Evolutionary conservation across 2,888 invertebrate species (phyloP).

Genomic region (Girardia tigrina): DNA sequence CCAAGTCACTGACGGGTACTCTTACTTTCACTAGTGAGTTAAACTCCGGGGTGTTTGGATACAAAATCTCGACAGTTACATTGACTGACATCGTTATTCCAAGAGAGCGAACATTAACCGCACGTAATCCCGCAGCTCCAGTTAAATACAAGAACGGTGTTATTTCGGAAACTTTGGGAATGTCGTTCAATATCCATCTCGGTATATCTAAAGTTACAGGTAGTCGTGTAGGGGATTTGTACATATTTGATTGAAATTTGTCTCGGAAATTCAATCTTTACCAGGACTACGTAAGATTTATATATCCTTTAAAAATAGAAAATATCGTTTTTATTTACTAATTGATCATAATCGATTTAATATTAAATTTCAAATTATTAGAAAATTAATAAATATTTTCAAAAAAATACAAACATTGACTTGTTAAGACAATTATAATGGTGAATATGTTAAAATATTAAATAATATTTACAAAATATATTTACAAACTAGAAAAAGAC

Average conservation of each 20-base stretch:
- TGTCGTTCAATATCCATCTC: not conserved
- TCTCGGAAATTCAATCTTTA: too few relatives aligned
- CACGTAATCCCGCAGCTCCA: not conserved
- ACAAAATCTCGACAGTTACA: not conserved
- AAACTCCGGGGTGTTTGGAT: not conserved
- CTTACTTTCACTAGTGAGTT: not conserved
- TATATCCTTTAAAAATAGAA: too few relatives aligned
- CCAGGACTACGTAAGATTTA: too few relatives aligned
- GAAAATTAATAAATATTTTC: too few relatives aligned
- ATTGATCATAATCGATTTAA: too few relatives aligned
- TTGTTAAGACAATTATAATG: too few relatives aligned
- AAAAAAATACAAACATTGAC: too few relatives aligned
- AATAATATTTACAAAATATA: too few relatives aligned
- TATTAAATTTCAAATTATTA: too few relatives aligned
- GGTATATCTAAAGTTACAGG: not conserved
- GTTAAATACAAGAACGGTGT: slow-evolving; percentile 11
- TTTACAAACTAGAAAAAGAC: too few relatives aligned
- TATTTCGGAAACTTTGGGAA: slow-evolving; percentile 3
- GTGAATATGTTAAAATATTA: too few relatives aligned
- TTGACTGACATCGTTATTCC: not conserved
- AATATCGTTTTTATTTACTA: too few relatives aligned
- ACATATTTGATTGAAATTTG: not conserved
- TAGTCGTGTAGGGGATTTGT: not conserved
- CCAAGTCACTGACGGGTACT: not conserved
- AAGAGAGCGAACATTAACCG: not conserved